phyloP scores from a whole-genome alignment of 2,113 vertebrate genomes.

The Lamprologus speciosus region DNA sequence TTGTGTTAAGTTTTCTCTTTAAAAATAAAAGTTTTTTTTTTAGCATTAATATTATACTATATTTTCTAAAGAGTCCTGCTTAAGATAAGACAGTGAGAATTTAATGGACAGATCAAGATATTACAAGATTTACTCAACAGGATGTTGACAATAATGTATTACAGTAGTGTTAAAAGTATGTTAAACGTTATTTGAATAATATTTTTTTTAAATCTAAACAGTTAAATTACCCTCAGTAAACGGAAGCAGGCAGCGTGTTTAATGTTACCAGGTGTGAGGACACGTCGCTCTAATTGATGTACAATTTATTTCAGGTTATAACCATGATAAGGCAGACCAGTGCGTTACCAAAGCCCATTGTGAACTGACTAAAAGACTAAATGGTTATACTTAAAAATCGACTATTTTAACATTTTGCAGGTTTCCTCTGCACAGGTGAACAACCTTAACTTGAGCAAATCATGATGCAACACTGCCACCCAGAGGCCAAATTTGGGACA shows the following conservation, averaged over 20 bases:
- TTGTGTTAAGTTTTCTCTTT: background rate
- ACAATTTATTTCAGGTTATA: background rate
- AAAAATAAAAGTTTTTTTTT: background rate
- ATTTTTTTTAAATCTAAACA: background rate
- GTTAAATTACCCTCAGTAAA: background rate
- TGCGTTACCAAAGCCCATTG: background rate
- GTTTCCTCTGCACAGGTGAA: background rate
- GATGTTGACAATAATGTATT: background rate
- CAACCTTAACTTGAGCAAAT: background rate
- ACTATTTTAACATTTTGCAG: background rate
- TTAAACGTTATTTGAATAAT: background rate
- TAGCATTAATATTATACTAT: background rate
- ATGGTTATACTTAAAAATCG: background rate
- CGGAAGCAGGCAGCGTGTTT: background rate
- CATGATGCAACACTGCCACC: constrained; percentile 32
- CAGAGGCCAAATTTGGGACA: background rate
- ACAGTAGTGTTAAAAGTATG: background rate
- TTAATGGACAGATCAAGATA: background rate
- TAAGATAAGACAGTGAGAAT: background rate
- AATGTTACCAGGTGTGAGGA: background rate
- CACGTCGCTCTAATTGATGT: background rate
- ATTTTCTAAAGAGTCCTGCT: background rate
- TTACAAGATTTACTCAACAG: background rate
- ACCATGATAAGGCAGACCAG: background rate
- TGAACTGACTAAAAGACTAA: background rate